phyloP scores from a whole-genome alignment of 2,113 vertebrate species.

The Cisticola juncidis region DNA sequence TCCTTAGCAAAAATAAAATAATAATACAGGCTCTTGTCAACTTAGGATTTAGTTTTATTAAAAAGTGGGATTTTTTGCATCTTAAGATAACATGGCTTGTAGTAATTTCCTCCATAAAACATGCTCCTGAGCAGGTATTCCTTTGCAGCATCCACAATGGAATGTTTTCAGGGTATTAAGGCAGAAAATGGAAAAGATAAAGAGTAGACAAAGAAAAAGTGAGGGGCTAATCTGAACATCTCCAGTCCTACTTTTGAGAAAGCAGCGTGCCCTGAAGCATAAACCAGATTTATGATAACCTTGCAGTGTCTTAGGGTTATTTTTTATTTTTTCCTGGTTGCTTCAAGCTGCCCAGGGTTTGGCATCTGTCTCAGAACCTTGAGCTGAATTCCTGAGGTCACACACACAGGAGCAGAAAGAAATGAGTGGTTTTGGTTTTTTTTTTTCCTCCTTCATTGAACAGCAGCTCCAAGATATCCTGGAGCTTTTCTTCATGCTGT shows the following conservation, averaged over 20 bases:
- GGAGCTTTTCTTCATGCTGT: neutral
- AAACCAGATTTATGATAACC: neutral
- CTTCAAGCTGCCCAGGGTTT: neutral
- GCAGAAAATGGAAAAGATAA: neutral
- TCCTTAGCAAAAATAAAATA: neutral
- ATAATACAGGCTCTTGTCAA: neutral
- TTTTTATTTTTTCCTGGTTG: neutral
- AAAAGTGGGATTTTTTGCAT: neutral
- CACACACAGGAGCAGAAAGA: accelerated
- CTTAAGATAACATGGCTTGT: neutral
- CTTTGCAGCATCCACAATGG: neutral
- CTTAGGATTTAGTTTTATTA: neutral
- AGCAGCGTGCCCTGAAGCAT: neutral
- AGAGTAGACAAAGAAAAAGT: neutral
- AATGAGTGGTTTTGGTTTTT: neutral
- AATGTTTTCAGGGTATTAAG: neutral
- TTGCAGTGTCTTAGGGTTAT: neutral
- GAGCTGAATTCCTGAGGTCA: neutral
- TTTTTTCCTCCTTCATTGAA: neutral
- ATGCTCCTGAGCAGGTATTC: neutral
- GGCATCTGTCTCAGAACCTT: neutral
- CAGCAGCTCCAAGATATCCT: neutral
- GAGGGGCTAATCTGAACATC: neutral
- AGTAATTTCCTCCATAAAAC: neutral
- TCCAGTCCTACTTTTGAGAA: neutral